Base-by-base conservation (phyloP, 2,113 vertebrate species). In the Polypterus senegalus region DNA sequence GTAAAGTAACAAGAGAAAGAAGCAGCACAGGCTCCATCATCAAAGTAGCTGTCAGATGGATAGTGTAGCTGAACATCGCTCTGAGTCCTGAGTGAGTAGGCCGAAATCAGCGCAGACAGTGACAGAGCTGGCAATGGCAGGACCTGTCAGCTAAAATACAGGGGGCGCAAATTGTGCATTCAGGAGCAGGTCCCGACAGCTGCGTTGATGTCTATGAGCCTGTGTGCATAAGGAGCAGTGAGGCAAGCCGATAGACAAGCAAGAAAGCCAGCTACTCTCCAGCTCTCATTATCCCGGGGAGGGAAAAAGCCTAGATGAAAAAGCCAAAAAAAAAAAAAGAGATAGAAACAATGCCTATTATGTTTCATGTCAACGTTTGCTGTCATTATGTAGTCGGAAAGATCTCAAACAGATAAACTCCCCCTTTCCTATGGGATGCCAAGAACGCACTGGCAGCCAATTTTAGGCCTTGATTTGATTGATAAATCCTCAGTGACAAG, bases 401-500 rank as follows among this genome's bases (percentile, higher is more conserved):
- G 79, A 79, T 86, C 84, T 86, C 77, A 80, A 79, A 83, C 66
- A 79, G 86, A 86, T 88, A 86, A 80, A 85, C 76, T 72, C 76
- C 80, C 82, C 81, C 64, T 61, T 68, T 62, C 62, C 60, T 85
- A 79, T 82, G 81, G 85, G 79, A 81, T 82, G 81, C 77, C 66
- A 72, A 27, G 75, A 78, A 77, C 47, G 79, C 73, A 85, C 85
- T 82, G 80, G 80, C 80, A 87, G 81, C 79, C 74, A 79, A 86
- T 85, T 83, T 81, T 76, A 77, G 84, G 82, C 82, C 82, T 84
- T 81, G 83, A 82, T 87, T 86, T 87, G 82, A 86, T 86, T 81
- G 86, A 92, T 89, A 91, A 90, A 91, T 85, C 79, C 79, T 86
- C 81, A 83, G 79, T 83, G 80, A 89, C 86, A 86, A 81, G 79